Base-by-base conservation (phyloP, 2,113 vertebrate species). In the Coryphaenoides rupestris region DNA sequence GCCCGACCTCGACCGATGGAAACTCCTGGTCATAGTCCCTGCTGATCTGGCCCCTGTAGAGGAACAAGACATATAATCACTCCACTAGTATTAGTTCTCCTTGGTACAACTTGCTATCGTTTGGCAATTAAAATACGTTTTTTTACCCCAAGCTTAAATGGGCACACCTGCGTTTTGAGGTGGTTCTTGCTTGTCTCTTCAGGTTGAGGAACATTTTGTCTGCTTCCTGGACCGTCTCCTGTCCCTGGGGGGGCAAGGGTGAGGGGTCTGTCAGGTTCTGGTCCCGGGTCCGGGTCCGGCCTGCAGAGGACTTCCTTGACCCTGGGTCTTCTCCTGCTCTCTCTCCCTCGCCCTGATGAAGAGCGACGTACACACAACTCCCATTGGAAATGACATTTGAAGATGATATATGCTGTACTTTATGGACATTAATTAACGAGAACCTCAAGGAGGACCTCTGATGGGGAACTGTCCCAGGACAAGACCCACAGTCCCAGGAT, bases 11-110 rank as follows among this genome's bases (percentile, higher is more conserved):
- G 40, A 83, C 65, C 60, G 85, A 87, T n/a, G 82, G 78, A 62
- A 93, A 92, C n/a, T 91, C 87, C 21, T 0, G 76, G 17, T 92
- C 89, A 0, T 87, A 91, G 60, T 95, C 92, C 45, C 0, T 83
- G 68, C 88, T 90, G 72, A 93, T 85, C 62, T 66, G 87, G 63
- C 91, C 87, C 75, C 85, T 87, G 76, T 63, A 73, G 33, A 66
- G 17, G 40, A 66, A 70, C 58, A 46, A 58, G 17, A 53, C 12
- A 14, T 0, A 1, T 69, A 15, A 79, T 5, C 17, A 72, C 24
- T 63, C 23, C 4, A 40, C 14, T n/a, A 47, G 16, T 21, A 12
- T 9, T 21, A 17, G 21, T 1, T 4, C 15, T 22, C 17, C 50
- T 14, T 0, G 19, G 4, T 52, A 13, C 45, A 28, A 1, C 16